Conservation (phyloP, 2,797 vertebrate species). For the Onychomys torridus region DNA sequence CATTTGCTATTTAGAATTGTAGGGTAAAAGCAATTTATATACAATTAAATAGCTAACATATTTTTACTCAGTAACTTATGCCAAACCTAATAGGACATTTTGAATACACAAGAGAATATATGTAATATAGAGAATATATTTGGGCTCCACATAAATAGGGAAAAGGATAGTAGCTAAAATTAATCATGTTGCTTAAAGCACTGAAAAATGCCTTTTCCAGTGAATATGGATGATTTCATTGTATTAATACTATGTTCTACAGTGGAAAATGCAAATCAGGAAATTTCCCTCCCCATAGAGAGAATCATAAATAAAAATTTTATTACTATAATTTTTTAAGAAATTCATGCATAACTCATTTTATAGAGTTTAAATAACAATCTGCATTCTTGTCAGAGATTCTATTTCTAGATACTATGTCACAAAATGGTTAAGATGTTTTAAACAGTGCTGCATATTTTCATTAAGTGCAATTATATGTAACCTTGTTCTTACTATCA, state of each 20-base stretch:
- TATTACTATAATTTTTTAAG: background rate
- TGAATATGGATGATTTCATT: background rate
- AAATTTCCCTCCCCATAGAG: background rate
- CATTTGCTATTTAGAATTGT: background rate
- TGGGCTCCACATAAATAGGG: background rate
- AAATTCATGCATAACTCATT: background rate
- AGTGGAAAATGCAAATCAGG: background rate
- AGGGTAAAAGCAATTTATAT: background rate
- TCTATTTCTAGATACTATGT: constrained; percentile 2
- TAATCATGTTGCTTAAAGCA: background rate
- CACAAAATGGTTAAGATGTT: background rate
- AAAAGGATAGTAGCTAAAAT: background rate
- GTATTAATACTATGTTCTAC: background rate
- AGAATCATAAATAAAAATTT: background rate
- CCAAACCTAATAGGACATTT: background rate
- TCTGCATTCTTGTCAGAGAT: background rate
- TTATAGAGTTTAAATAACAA: background rate
- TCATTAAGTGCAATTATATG: background rate
- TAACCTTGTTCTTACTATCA: background rate
- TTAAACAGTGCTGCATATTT: background rate
- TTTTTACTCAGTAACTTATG: background rate
- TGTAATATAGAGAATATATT: background rate
- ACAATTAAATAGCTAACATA: constrained; percentile 13
- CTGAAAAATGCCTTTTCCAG: constrained; percentile 6
- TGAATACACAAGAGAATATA: background rate